Base-by-base conservation (phyloP, 1,140 invertebrate species). In the Apis cerana region DNA sequence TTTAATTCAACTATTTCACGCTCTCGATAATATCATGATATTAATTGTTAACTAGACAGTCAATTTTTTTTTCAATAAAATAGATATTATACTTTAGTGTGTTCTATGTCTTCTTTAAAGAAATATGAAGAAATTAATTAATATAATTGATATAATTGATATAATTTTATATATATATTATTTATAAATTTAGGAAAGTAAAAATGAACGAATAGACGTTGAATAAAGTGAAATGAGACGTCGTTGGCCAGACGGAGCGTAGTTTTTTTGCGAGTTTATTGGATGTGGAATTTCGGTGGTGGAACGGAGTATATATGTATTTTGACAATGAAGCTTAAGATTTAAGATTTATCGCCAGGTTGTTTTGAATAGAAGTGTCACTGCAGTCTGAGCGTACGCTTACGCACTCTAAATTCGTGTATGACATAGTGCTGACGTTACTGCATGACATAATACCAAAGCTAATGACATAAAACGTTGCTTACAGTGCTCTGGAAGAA, bases 381-480 rank as follows among this genome's bases (percentile, higher is more conserved):
- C 23, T 33, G 64, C 23, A 50, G 48, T 11, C 9, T 21, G 43
- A 48, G 10, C 33, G 33, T 43, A 21, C 21, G 71, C 56, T 81
- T 58, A 67, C 64, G 17, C 33, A 19, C 17, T 75, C 79, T 81
- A 81, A 81, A 81, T 75, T 81, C 72, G 72, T 43, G 64, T 58
- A 81, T 81, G 80, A 81, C 80, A 81, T 75, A 81, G 56, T 48
- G 17, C 62, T 27, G 62, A 59, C 64, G 72, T 75, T 81, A 76
- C 64, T n/a, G 23, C 62, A 27, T 81, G 80, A 81, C 80, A 81
- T 68, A 81, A 81, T 75, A 59, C 61, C 61, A 43, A 59, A 65
- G 59, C 56, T 81, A 81, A 67, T 74, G 54, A 59, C 62, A 67
- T 12, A 33, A 75, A 27, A 33, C 21, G 72, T 65, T 75, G 43